Base-by-base conservation (phyloP, 2,113 vertebrate species). In the Desmodus rotundus region DNA sequence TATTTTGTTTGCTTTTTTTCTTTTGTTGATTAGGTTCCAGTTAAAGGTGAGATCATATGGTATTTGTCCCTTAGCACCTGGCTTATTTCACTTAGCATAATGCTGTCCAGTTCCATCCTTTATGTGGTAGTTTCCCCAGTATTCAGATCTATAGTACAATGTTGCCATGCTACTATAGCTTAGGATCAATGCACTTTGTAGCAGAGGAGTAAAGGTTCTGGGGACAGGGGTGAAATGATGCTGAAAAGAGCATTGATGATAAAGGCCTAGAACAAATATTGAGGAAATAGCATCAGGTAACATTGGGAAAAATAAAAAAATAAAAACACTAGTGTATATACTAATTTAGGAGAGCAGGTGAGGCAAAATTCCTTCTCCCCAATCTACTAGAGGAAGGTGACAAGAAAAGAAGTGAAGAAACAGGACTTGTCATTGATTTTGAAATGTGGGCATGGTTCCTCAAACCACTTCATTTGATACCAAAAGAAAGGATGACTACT, bases 401-500 rank as follows among this genome's bases (percentile, higher is more conserved):
- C 13, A 11, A 13, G 2, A 65, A 33, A 70, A 72, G 11, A 54
- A 31, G 7, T 13, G 28, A 65, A 28, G 31, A 33, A 67, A 14
- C 7, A 92, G 14, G 4, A 7, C 12, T 72, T 20, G 11, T 31
- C 19, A 20, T 28, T 11, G 8, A 5, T 1, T 16, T 14, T 22
- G 38, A 16, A 15, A 9, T 3, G 0, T 10, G 13, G 38, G 3
- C 20, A 4, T 20, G 33, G 3, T 7, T 76, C 31, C 19, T 80
- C 47, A 77, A 9, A 16, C 26, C 28, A 41, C 5, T 7, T 31
- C 47, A 52, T 45, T 36, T 52, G 24, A 45, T 26, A 11, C 20
- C 67, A 65, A 43, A 78, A 22, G 16, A 80, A 63, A 84, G 38
- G 36, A 85, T 45, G 15, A 43, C 26, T 52, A 12, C 1, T 20